These are phyloP conservation scores for Staurois parvus DNA, from an alignment of 2,797 vertebrate species.

Conservation along the genomic window DNA sequence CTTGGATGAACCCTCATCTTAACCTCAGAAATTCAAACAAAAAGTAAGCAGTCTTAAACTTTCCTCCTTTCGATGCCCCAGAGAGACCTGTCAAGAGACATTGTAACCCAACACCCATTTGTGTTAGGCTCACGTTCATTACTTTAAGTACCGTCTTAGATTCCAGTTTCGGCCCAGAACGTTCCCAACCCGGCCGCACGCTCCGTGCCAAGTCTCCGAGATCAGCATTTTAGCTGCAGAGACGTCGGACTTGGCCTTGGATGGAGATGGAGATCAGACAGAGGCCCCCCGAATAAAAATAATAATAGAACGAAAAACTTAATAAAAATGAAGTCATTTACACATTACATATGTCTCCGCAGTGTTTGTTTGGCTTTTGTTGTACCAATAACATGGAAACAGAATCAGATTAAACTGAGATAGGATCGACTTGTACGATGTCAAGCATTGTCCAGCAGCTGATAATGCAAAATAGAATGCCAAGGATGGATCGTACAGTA, in stretches of 20 bases:
- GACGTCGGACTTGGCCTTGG: neutral
- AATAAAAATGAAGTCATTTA: neutral
- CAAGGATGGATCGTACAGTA: neutral
- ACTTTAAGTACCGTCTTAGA: slow-evolving; percentile 52
- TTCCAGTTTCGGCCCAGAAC: slow-evolving; percentile 28
- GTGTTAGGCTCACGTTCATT: slow-evolving; percentile 30
- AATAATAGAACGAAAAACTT: neutral
- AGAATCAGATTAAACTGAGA: neutral
- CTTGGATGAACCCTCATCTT: slow-evolving; percentile 45
- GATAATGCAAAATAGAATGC: neutral
- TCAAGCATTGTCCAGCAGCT: neutral
- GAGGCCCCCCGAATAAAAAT: neutral
- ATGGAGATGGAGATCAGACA: slow-evolving; percentile 4
- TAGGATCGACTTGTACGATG: neutral
- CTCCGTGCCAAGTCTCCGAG: slow-evolving; percentile 44
- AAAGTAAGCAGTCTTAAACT: slow-evolving; percentile 38
- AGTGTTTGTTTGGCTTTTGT: neutral
- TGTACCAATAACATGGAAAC: neutral
- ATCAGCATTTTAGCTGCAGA: slow-evolving; percentile 1
- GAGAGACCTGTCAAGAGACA: slow-evolving; percentile 49
- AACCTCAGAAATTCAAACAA: slow-evolving; percentile 44
- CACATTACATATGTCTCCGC: slow-evolving; percentile 1
- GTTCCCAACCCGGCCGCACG: slow-evolving; percentile 36
- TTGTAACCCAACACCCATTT: slow-evolving; percentile 47
- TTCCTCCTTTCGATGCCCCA: slow-evolving; percentile 33